phyloP scores from a whole-genome alignment of 2,113 vertebrate genomes.

The Siniperca knerii region DNA sequence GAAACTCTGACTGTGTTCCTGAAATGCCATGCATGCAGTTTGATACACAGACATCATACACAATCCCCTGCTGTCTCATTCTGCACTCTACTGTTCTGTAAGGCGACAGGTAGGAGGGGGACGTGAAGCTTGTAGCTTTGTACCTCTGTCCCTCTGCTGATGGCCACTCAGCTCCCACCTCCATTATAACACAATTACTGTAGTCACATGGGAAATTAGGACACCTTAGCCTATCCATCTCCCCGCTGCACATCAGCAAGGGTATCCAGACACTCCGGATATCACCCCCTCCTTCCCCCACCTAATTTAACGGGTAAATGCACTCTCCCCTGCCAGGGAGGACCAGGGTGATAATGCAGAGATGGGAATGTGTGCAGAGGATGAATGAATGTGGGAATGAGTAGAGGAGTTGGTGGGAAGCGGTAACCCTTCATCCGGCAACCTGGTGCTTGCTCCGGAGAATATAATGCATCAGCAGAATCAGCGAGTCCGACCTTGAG shows the following conservation, averaged over 20 bases:
- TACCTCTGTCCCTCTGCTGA: conserved; percentile 57
- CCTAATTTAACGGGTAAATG: conserved; percentile 81
- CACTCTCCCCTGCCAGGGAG: conserved; percentile 63
- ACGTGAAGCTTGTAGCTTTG: conserved; percentile 25
- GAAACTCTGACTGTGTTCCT: conserved; percentile 8
- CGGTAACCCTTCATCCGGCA: conserved; percentile 54
- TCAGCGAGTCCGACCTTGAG: conserved; percentile 76
- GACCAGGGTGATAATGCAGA: conserved; percentile 65
- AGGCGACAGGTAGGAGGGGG: conserved; percentile 12
- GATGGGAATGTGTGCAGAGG: conserved; percentile 35
- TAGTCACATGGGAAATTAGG: conserved; percentile 74
- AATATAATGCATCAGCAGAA: conserved; percentile 78
- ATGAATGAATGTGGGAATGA: conserved; percentile 42
- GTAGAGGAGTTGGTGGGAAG: conserved; percentile 32
- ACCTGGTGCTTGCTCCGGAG: conserved; percentile 49
- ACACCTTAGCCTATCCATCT: conserved; percentile 74
- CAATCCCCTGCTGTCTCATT: conserved; percentile 25
- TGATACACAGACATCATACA: conserved; percentile 30
- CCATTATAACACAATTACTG: conserved; percentile 78
- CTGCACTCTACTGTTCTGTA: not conserved
- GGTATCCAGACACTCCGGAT: conserved; percentile 51
- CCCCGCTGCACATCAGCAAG: conserved; percentile 49
- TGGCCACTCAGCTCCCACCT: conserved; percentile 59
- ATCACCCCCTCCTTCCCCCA: conserved; percentile 36
- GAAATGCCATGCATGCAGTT: not conserved